Percentiles rank a stretch among this genome's conserved stretches.
Evolutionary conservation across 2,888 invertebrate genomes (phyloP).

Genomic region (Lobophora halterata): DNA sequence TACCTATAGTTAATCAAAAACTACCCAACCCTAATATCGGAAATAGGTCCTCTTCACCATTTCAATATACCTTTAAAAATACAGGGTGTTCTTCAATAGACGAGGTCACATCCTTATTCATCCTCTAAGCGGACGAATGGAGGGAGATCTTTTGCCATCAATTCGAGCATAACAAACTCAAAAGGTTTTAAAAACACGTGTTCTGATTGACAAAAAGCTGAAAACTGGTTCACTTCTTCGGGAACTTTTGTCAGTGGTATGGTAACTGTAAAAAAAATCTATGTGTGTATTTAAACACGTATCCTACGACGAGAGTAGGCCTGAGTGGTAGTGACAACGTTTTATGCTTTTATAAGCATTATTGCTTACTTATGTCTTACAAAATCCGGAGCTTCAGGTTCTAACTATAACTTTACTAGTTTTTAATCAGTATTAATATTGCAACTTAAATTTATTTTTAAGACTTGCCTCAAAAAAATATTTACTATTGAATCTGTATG

Average conservation of each 20-base stretch:
- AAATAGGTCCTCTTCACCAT: conserved; percentile 46
- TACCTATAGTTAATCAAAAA: conserved; percentile 28
- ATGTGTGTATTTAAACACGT: too few species aligned
- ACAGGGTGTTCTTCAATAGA: conserved; percentile 58
- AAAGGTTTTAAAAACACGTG: conserved; percentile 1
- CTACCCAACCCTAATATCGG: conserved; percentile 37
- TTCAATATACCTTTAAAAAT: conserved; percentile 72
- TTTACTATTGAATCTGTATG: too few species aligned
- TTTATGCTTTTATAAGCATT: too few species aligned
- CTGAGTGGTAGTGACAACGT: too few species aligned
- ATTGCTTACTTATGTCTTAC: too few species aligned
- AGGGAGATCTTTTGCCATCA: conserved; percentile 45
- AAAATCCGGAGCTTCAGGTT: too few species aligned
- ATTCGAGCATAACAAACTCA: conserved; percentile 33
- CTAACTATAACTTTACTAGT: too few species aligned
- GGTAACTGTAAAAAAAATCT: neutral
- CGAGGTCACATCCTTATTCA: conserved; percentile 63
- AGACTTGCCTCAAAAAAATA: too few species aligned
- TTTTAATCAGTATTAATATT: too few species aligned
- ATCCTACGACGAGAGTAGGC: too few species aligned
- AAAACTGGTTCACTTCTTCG: conserved; percentile 47
- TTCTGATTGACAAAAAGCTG: neutral
- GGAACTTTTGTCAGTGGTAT: neutral
- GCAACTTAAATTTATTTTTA: too few species aligned
- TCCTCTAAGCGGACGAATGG: conserved; percentile 63